Conservation (phyloP, 1,140 invertebrate species). For the Holotrichia oblita region DNA sequence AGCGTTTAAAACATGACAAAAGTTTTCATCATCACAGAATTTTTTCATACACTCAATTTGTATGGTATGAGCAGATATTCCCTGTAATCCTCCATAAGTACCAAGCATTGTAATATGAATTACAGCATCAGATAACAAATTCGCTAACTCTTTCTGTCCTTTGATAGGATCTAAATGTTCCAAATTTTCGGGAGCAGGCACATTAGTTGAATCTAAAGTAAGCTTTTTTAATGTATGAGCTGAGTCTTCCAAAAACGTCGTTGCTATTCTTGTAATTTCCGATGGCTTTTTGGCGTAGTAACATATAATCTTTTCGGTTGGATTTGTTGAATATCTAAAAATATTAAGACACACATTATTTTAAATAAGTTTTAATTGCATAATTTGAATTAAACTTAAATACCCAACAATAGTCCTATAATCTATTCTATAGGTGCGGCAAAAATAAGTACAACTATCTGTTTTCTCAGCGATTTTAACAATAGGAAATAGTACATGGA, state of each 20-base stretch:
- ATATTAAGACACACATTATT: no score
- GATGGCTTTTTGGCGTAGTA: conserved; percentile 47
- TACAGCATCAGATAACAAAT: conserved; percentile 57
- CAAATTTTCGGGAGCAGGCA: not conserved
- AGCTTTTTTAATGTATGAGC: not conserved
- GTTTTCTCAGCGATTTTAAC: no score
- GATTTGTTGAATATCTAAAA: conserved; percentile 72
- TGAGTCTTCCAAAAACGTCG: conserved; percentile 40
- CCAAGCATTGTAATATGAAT: conserved; percentile 65
- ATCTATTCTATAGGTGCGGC: no score
- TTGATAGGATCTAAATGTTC: conserved; percentile 47
- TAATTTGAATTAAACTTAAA: no score
- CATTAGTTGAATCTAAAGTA: not conserved
- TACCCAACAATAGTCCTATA: no score
- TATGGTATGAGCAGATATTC: conserved; percentile 67
- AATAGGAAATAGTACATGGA: no score
- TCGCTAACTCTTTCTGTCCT: conserved; percentile 51
- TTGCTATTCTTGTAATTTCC: conserved; percentile 6
- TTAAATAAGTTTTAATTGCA: no score
- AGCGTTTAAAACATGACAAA: conserved; percentile 61
- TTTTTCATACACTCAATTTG: conserved; percentile 71
- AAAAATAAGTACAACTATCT: no score
- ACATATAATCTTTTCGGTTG: conserved; percentile 63
- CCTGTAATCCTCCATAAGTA: conserved; percentile 68
- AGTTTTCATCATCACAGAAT: conserved; percentile 59